phyloP scores from a whole-genome alignment of 2,797 vertebrate species.

The Arvicola amphibius region DNA sequence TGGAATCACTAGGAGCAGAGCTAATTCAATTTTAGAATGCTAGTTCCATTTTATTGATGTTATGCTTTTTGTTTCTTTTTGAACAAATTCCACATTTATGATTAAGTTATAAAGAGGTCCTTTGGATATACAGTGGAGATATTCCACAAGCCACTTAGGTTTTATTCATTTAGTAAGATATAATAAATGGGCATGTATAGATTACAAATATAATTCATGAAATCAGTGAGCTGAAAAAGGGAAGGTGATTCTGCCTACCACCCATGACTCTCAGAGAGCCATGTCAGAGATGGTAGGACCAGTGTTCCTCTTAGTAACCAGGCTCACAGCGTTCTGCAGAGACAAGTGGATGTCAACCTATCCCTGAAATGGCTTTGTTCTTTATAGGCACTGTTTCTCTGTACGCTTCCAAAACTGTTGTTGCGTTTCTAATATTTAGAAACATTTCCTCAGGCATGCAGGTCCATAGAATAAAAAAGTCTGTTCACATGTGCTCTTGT shows the following conservation, averaged over 20 bases:
- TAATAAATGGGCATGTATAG: not conserved
- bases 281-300: not conserved
- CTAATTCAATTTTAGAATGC: not conserved
- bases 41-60: not conserved
- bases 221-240: not conserved
- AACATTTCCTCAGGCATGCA: not conserved
- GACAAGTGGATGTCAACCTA: not conserved
- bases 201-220: conserved; percentile 47
- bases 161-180: not conserved
- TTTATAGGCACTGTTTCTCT: not conserved
- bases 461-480: not conserved
- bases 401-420: not conserved
- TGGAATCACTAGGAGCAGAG: not conserved
- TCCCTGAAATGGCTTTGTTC: not conserved
- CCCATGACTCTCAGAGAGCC: not conserved
- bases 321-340: not conserved
- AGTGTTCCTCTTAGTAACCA: not conserved
- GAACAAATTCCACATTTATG: not conserved
- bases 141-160: conserved; percentile 34
- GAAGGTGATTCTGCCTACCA: not conserved
- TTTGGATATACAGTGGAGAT: not conserved
- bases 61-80: not conserved
- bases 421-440: conserved; percentile 27
- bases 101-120: not conserved
- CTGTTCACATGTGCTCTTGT: not conserved